Percentiles rank a stretch among this genome's conserved stretches.
These are phyloP conservation scores for Morinoia aosen DNA, from an alignment of 2,888 invertebrate species.

Conservation along the genomic window DNA sequence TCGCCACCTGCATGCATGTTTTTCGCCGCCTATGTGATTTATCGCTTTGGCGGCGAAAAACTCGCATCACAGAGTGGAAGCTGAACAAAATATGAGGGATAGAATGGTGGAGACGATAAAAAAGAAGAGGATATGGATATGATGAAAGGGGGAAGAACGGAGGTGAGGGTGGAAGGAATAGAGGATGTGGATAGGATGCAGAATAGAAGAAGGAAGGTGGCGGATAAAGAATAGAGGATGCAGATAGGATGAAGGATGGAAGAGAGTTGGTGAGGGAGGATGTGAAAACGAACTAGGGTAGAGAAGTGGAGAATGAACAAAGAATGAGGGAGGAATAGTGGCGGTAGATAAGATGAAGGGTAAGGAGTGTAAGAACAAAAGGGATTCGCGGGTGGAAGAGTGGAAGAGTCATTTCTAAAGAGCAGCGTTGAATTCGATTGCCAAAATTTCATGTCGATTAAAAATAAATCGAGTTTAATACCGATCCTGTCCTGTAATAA, in stretches of 20 bases:
- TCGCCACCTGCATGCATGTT: too few relatives aligned
- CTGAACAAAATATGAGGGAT: neutral
- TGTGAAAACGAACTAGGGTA: neutral
- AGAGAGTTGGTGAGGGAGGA: neutral
- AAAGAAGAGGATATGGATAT: neutral
- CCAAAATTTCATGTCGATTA: too few relatives aligned
- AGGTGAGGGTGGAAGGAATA: neutral
- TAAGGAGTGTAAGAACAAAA: too few relatives aligned
- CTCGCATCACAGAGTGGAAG: too few relatives aligned
- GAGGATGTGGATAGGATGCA: too few relatives aligned
- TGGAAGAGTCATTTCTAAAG: too few relatives aligned
- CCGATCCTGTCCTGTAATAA: too few relatives aligned
- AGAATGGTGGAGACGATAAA: neutral
- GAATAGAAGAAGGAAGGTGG: neutral
- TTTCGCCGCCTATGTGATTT: too few relatives aligned
- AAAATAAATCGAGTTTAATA: too few relatives aligned
- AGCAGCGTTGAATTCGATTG: too few relatives aligned
- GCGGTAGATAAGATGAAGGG: neutral
- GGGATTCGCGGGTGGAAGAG: too few relatives aligned
- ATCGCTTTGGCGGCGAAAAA: too few relatives aligned
- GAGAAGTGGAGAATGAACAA: neutral
- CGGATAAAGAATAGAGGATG: neutral
- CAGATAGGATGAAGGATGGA: neutral
- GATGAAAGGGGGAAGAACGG: neutral
- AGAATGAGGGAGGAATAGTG: neutral